Evolutionary conservation across 2,797 vertebrate genomes (phyloP), one percentile per base, ranked within the genome.

Genomic region (Vespertilio murinus): DNA sequence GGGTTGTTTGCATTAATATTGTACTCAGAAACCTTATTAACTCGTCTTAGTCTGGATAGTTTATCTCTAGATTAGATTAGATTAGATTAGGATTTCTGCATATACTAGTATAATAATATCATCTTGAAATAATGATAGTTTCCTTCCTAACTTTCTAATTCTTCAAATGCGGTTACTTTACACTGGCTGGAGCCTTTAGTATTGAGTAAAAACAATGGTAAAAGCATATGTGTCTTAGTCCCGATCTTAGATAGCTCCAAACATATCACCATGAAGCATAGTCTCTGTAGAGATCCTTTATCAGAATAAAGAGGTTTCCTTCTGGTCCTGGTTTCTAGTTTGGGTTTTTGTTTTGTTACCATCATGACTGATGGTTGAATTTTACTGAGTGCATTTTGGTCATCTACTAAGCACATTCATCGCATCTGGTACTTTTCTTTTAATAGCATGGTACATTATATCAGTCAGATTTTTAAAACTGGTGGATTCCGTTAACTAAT

Each of bases 371-470:
- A 54, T 67, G 35, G 74, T 74, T 87, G 17, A 83, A 90, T 94
- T 92, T 94, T 90, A 83, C 71, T 69, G 74, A 92, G 42, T 70
- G 5, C 52, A 77, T 69, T 90, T 84, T 82, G 38, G 89, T 89
- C 33, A 77, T 69, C 16, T 91, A 3, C 56, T 86, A n/a, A 28
- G 74, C 38, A 90, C 38, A 47, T 65, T 91, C 40, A 77, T 83
- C 22, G 5, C 79, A 83, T 64, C 69, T 61, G 40, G 11, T 54
- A 23, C 83, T 87, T 94, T 10, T 73, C 17, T 79, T 92, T 89
- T 90, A 86, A 78, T 75, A 78, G 65, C 71, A 40, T 82, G 9
- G 28, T 65, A 80, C 23, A 33, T 35, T 75, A 54, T 81, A 54
- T 61, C 93, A 38, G 52, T 83, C 10, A 78, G 18, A 12, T 42